Evolutionary conservation across 2,888 invertebrate species (phyloP), one percentile per base, ranked within the genome.

Genomic region (Clusia tigrina): DNA sequence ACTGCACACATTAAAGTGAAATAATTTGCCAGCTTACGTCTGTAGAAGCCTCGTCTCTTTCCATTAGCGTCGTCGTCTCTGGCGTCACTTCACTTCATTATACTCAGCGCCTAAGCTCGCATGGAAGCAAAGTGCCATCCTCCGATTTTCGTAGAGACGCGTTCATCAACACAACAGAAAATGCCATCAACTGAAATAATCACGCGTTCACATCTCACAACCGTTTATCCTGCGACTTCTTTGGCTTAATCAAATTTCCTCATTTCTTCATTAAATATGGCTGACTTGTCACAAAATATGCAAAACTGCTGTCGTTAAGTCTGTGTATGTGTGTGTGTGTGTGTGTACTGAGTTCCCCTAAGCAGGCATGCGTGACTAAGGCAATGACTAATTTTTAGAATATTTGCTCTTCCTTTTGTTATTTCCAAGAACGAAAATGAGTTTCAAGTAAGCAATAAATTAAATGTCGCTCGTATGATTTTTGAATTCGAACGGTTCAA

Each of bases 231-330:
- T 18, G 22, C 9, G 12, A 42, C 32, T 32, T 32, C 56, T 42
- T 57, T 46, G 48, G 22, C 37, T 52, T 58, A 52, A 74, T 74
- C 71, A 75, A 76, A 74, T 67, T 76, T 74, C 76, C 74, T 76
- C 74, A 76, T 76, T 76, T 74, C 76, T 76, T 76, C 74, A 76
- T 76, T 76, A 76, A 73, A 74, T 74, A 66, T 65, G 65, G 67
- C 69, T 69, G 69, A 71, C 59, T 64, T 67, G 75, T 74, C 76
- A 71, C 73, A 76, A 76, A 67, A 70, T 73, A 72, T 69, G 70
- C 65, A 69, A 71, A 68, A 67, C 76, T 74, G n/a, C n/a, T n/a
- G 74, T 74, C 74, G 74, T 74, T 74, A 74, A 74, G 76, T 74
- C 76, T 74, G 74, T 74, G 76, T 24, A 25, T 53, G 24, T 24